phyloP scores from a whole-genome alignment of 1,140 invertebrate species.

The Diuraphis noxia region DNA sequence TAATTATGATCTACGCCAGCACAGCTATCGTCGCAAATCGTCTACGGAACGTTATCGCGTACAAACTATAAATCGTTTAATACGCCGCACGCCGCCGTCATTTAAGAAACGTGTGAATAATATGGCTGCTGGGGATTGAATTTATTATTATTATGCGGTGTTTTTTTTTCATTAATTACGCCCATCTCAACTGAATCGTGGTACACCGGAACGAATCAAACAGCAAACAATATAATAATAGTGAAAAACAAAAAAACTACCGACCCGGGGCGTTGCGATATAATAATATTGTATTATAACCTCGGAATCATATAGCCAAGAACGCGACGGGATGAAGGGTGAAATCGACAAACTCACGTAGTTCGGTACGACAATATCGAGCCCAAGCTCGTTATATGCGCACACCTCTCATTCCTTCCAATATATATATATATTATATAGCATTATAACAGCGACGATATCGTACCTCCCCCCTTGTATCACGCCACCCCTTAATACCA shows the following conservation, averaged over 20 bases:
- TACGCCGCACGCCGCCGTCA: neutral
- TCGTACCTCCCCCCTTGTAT: neutral
- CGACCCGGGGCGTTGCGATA: neutral
- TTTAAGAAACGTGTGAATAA: constrained; percentile 3
- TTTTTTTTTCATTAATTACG: constrained; percentile 19
- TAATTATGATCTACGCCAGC: constrained; percentile 9
- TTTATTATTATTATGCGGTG: neutral
- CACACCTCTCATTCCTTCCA: neutral
- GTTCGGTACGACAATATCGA: constrained; percentile 3
- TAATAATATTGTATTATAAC: constrained; percentile 6
- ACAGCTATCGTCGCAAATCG: constrained; percentile 6
- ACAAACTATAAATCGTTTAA: too few species aligned
- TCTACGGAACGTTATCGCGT: neutral
- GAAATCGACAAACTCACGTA: constrained; percentile 22
- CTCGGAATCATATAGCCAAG: neutral
- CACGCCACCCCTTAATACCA: neutral
- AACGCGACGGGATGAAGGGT: neutral
- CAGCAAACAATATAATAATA: constrained; percentile 18
- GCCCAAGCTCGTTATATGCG: constrained; percentile 22
- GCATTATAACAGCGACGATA: neutral
- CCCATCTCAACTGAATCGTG: neutral
- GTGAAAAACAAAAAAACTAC: neutral
- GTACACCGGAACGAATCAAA: constrained; percentile 27
- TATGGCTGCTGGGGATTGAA: neutral
- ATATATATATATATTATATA: too few species aligned